Percentiles rank a stretch among this genome's conserved stretches.
Conservation (phyloP, 2,797 vertebrate species). For the Zalophus californianus region DNA sequence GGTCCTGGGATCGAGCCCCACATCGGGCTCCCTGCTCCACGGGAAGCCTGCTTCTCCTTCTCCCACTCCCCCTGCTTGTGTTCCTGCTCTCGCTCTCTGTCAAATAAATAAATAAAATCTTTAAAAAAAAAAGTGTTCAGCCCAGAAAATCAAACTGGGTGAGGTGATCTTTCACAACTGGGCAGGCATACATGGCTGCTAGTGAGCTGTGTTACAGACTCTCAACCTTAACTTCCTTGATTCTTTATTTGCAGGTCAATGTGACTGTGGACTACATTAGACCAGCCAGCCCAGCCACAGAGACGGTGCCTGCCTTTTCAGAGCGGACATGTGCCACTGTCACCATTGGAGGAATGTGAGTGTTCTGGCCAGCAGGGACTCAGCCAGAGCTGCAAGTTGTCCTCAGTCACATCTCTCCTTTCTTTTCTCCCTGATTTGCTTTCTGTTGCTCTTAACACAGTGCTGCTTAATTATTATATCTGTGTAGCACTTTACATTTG, state of each 20-base stretch:
- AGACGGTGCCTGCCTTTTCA: conserved; percentile 93
- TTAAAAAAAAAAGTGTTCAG: too few species aligned
- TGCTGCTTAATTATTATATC: conserved; percentile 55
- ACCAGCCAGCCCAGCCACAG: conserved; percentile 93
- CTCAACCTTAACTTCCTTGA: neutral
- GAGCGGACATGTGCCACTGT: conserved; percentile 98
- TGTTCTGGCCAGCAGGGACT: conserved; percentile 60
- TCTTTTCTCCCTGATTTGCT: neutral
- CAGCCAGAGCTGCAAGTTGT: neutral
- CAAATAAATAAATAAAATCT: too few species aligned
- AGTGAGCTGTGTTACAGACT: neutral
- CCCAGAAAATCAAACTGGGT: neutral
- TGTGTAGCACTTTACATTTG: conserved; percentile 58
- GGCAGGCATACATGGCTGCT: neutral
- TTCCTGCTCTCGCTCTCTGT: too few species aligned
- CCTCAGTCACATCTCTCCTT: neutral
- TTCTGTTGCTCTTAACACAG: conserved; percentile 30
- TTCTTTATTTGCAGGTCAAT: conserved; percentile 91
- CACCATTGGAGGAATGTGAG: conserved; percentile 98
- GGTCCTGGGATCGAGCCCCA: too few species aligned
- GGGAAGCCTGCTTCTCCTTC: too few species aligned
- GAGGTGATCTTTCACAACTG: neutral
- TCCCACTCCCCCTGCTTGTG: too few species aligned
- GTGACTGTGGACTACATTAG: conserved; percentile 98
- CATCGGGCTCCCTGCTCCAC: too few species aligned